phyloP scores from a whole-genome alignment of 1,140 invertebrate species.

The Diabrotica virgifera region DNA sequence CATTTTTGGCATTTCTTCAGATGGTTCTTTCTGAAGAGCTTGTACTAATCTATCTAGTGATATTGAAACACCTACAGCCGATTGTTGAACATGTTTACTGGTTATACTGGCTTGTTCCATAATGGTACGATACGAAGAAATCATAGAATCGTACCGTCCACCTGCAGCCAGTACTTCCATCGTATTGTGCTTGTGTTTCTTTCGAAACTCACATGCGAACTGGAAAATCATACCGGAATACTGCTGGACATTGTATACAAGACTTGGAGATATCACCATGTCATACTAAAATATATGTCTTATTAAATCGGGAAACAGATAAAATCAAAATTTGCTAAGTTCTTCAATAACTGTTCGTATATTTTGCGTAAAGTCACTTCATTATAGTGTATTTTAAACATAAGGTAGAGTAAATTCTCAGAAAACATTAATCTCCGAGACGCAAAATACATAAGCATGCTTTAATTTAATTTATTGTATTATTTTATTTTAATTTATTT shows the following conservation, averaged over 20 bases:
- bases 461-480: too few species aligned
- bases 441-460: too few species aligned
- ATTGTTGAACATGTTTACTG: conserved; percentile 51
- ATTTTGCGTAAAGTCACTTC: too few species aligned
- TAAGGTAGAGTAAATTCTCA: too few species aligned
- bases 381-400: too few species aligned
- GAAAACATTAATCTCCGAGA: too few species aligned
- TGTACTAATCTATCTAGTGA: conserved; percentile 68
- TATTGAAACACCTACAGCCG: conserved; percentile 71
- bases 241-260: conserved; percentile 63
- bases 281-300: conserved; percentile 52
- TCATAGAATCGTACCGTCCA: conserved; percentile 52
- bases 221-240: conserved; percentile 73
- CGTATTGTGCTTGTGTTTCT: conserved; percentile 55
- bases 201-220: conserved; percentile 61
- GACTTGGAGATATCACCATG: conserved; percentile 59
- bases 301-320: not conserved
- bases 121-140: conserved; percentile 47
- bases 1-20: conserved; percentile 44
- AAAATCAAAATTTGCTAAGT: too few species aligned
- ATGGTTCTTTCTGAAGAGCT: conserved; percentile 51
- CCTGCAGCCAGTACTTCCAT: conserved; percentile 50
- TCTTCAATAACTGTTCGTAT: too few species aligned
- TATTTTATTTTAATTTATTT: too few species aligned
- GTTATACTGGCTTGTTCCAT: conserved; percentile 36